These are phyloP conservation scores for Hedychridium roseum DNA, from an alignment of 2,888 invertebrate species.

Conservation along the genomic window DNA sequence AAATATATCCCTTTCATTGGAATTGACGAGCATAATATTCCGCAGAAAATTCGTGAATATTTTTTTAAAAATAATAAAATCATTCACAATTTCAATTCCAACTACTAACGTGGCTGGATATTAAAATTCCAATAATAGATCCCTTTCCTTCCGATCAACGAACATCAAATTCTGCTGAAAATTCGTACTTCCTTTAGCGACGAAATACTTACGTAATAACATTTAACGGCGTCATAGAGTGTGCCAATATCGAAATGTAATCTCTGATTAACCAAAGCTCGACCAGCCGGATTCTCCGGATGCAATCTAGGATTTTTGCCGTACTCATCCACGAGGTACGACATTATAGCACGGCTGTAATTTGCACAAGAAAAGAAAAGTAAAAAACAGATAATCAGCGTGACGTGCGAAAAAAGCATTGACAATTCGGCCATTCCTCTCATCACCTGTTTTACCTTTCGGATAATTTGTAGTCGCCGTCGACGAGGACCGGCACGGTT, in stretches of 20 bases:
- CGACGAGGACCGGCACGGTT: conserved; percentile 52
- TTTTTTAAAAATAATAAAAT: not conserved
- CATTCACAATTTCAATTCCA: not conserved
- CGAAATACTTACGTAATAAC: conserved; percentile 66
- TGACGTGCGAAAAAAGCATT: not conserved
- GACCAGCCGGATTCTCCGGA: conserved; percentile 58
- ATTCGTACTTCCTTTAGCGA: too few relatives aligned
- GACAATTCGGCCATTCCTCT: not conserved
- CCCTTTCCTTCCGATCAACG: not conserved
- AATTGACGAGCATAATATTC: not conserved
- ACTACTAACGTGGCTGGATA: not conserved
- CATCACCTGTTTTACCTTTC: conserved; percentile 46
- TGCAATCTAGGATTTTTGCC: conserved; percentile 61
- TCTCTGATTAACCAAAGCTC: conserved; percentile 63
- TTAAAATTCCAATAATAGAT: not conserved
- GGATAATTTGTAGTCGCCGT: conserved; percentile 51
- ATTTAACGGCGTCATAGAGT: conserved; percentile 50
- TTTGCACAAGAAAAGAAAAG: too few relatives aligned
- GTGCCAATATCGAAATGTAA: conserved; percentile 62
- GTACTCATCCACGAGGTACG: conserved; percentile 65
- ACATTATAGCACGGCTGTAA: conserved; percentile 64
- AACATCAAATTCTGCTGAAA: not conserved
- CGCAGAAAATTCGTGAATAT: not conserved
- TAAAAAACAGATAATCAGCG: too few relatives aligned
- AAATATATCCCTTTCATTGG: not conserved